Evolutionary conservation across 2,113 vertebrate genomes (phyloP), one percentile per base, ranked within the genome.

Genomic region (Embiotoca jacksoni): DNA sequence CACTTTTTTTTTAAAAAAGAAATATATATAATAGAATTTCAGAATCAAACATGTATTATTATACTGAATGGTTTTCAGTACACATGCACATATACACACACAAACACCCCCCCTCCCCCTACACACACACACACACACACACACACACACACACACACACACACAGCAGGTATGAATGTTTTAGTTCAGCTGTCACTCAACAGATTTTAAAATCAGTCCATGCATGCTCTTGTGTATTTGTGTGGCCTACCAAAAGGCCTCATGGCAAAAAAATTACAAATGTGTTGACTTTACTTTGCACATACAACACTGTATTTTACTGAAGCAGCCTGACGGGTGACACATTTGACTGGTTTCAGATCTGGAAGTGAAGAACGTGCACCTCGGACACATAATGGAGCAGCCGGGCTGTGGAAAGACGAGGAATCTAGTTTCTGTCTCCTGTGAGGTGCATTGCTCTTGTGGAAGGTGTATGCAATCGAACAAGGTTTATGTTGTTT

Each of bases 21-120:
- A 37, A 62, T 59, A 83, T 78, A 69, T 75, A 82, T 74, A 60
- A 61, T 46, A 76, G 67, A 69, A 75, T 78, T 64, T 67, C 46
- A 81, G 3, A 65, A 76, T 57, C 39, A 55, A 61, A 74, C 73
- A 47, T 84, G 23, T 89, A 81, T 69, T 76, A 56, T 71, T 77
- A 78, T 81, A 46, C 69, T 86, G 75, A 87, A 87, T 91, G 78
- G 88, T 88, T 82, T 78, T 83, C 73, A 79, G 67, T 80, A 14
- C 46, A 33, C 44, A 68, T 71, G 23, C n/a, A 16, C 14, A 32
- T 32, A 60, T 9, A 80, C 70, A 35, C 60, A 73, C 74, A 52
- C n/a, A 62, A 41, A 32, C 47, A 67, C 72, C 44, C 53, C 14
- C 60, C 82, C 60, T 54, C 41, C 65, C 74, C n/a, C 61, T 23